Base-by-base conservation (phyloP, 2,797 vertebrate genomes). In the Cirrhinus molitorella region DNA sequence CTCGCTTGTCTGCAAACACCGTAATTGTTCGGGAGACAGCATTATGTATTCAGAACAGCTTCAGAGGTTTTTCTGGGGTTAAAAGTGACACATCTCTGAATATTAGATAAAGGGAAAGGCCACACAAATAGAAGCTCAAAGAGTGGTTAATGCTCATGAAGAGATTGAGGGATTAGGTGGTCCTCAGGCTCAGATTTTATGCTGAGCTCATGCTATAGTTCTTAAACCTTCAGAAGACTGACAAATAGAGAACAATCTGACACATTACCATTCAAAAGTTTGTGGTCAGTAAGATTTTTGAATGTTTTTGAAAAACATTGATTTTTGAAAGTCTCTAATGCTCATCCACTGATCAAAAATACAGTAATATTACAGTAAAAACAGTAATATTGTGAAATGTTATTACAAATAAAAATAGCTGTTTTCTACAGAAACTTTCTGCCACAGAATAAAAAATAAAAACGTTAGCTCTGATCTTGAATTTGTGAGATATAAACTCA, bases 151-250 rank as follows among this genome's bases (percentile, higher is more conserved):
- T 83, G 71, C 84, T 86, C 86, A 83, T 72, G 88, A 87, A 91
- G 88, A 91, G 83, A 92, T 90, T 87, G 89, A 81, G 85, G 89
- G 91, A 93, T 93, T 92, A 91, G 89, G 85, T 85, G 86, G 72
- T 85, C 73, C 79, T 75, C 67, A 66, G 85, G 74, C 88, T 85
- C 63, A 85, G 85, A 88, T 81, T 88, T 90, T 85, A 81, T 87
- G 87, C 85, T 90, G 91, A 89, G 85, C 86, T 90, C 87, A 57
- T 80, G 79, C 76, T 66, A 83, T 53, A 83, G 23, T 63, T 68
- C 57, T 65, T 83, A 78, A 85, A 43, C 68, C 47, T 55, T 74
- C 45, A 75, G 19, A 73, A 61, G 73, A n/a, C 53, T 34, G 68
- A 21, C 5, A 45, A 76, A 65, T 34, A 71, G 34, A 79, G 59